These are phyloP conservation scores for Sinocyclocheilus anshuiensis DNA, from an alignment of 2,113 vertebrate species.

Conservation along the genomic window DNA sequence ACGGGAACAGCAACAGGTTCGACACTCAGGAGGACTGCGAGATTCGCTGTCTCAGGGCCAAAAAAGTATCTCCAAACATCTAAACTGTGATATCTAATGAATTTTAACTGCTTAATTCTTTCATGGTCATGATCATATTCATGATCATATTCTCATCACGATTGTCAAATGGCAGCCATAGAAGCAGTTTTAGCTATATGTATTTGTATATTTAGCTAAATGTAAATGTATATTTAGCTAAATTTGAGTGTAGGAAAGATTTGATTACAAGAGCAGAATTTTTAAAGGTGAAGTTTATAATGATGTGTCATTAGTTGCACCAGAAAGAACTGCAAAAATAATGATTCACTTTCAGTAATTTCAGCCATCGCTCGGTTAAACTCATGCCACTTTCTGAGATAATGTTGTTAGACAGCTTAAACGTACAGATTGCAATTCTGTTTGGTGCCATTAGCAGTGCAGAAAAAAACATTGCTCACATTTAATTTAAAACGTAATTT, in stretches of 20 bases:
- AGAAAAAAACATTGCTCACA: no score
- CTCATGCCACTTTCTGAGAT: neutral
- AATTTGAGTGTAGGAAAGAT: no score
- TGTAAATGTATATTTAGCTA: no score
- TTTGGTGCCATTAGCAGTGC: no score
- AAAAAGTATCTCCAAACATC: neutral
- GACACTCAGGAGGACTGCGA: slow-evolving; percentile 77
- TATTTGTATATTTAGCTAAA: no score
- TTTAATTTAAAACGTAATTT: no score
- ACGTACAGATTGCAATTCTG: neutral
- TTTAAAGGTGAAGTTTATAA: neutral
- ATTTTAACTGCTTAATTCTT: no score
- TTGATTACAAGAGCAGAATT: neutral
- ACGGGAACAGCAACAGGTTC: slow-evolving; percentile 81
- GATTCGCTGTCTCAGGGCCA: slow-evolving; percentile 63
- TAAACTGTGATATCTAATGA: no score
- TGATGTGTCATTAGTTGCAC: neutral
- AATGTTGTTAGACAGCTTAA: neutral
- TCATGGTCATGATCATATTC: neutral
- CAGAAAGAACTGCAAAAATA: neutral
- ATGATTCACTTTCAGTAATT: neutral
- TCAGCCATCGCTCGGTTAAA: neutral
- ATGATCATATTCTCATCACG: neutral
- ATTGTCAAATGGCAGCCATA: neutral
- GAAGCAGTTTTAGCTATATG: neutral